Base-by-base conservation (phyloP, 23 tunicate species). In the Botrylloides violaceus region DNA sequence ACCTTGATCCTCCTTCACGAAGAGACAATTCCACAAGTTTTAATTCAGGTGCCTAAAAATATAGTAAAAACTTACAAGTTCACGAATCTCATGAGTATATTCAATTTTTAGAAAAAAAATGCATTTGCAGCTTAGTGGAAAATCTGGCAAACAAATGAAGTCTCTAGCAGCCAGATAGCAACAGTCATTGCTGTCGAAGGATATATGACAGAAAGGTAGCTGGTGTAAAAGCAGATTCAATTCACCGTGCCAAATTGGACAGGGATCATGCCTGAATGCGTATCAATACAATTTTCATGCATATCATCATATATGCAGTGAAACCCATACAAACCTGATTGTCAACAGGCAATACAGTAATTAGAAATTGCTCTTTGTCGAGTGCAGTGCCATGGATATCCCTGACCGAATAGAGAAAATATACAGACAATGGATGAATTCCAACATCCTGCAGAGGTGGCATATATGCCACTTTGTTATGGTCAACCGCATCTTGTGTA, bases 361-460 rank as follows among this genome's bases (percentile, higher is more conserved):
- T 90, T 2, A 78, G 66, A 79, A 90, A 90, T 9, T 25, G 64
- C 34, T 58, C 61, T 3, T 61, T 72, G 31, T 37, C 62, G 20
- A 83, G 58, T 23, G 70, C 4, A 31, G 43, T 75, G 9, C 90
- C 97, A 27, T 75, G 58, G 39, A 15, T 77, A 47, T 80, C 90
- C 23, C 61, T 73, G 21, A 90, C 87, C 27, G 82, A 36, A 70
- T 84, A 90, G 5, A 59, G 25, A 56, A 90, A 90, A 71, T 79
- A 73, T 23, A 83, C 79, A 49, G 75, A 75, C 28, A 79, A 66
- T 12, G 90, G 89, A 66, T 79, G 73, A 29, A 66, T 58, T 22
- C 97, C 97, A 2, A 90, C 70, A 47, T 90, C 97, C 50, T 56
- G 33, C 63, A 90, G 82, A 2, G 97, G 97, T n/a, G 97, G 97